These are phyloP conservation scores for Promerops cafer DNA, from an alignment of 2,113 vertebrate genomes.

Conservation along the genomic window DNA sequence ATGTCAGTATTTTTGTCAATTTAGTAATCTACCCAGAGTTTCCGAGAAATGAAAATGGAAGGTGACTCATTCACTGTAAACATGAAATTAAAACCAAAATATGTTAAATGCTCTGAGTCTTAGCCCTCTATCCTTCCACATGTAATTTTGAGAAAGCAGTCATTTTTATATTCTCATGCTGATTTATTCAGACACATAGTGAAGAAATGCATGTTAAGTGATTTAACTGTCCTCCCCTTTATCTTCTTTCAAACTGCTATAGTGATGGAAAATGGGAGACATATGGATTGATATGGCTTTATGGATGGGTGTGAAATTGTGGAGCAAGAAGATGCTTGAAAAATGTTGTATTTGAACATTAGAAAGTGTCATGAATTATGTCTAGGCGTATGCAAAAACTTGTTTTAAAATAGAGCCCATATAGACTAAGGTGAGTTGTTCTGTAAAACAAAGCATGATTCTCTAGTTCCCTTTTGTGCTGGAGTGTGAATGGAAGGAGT, in stretches of 20 bases:
- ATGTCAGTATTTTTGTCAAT: neutral
- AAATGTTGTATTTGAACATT: neutral
- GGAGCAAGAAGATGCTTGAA: neutral
- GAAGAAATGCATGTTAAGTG: neutral
- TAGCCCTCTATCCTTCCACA: neutral
- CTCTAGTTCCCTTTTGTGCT: neutral
- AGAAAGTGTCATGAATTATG: neutral
- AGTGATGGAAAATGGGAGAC: neutral
- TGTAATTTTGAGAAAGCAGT: neutral
- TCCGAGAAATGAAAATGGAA: neutral
- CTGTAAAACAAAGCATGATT: neutral
- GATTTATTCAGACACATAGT: neutral
- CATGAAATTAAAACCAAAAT: neutral
- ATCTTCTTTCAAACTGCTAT: neutral
- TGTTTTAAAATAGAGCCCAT: neutral
- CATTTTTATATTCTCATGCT: neutral
- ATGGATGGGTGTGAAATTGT: neutral
- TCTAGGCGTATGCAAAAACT: neutral
- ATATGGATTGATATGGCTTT: neutral
- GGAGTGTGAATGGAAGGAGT: neutral
- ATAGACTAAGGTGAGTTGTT: neutral
- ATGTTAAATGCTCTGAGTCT: neutral
- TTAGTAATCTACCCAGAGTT: neutral
- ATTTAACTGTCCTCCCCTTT: neutral
- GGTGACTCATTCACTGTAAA: neutral